phyloP scores from a whole-genome alignment of 2,888 invertebrate species.

The Agrochola circellaris region DNA sequence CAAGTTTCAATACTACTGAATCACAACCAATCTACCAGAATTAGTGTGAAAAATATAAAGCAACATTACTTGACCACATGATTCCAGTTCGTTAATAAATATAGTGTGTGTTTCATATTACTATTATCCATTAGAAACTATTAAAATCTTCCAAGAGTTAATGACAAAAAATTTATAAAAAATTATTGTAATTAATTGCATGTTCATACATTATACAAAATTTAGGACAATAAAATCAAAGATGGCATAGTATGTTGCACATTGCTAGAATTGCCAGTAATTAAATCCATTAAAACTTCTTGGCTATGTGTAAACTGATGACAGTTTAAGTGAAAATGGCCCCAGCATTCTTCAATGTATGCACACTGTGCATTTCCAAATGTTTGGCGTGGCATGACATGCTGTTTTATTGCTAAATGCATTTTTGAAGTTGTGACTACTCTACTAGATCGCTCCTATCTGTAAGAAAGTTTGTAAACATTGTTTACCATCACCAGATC shows the following conservation, averaged over 20 bases:
- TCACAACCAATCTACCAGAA: neutral
- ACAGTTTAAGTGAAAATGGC: neutral
- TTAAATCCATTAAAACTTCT: neutral
- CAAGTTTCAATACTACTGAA: neutral
- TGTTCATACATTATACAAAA: neutral
- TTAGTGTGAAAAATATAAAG: neutral
- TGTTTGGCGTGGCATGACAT: neutral
- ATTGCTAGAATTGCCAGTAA: neutral
- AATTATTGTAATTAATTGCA: neutral
- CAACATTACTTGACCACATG: neutral
- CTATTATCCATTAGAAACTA: neutral
- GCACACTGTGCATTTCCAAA: neutral
- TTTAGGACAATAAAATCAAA: neutral
- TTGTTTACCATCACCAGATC: neutral
- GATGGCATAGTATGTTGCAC: neutral
- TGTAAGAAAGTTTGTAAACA: too few species aligned
- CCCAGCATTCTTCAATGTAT: neutral
- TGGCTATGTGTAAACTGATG: neutral
- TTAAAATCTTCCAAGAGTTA: neutral
- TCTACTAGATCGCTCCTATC: neutral
- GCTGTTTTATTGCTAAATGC: neutral
- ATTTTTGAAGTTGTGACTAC: neutral
- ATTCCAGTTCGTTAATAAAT: neutral
- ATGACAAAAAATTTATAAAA: neutral
- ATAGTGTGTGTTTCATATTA: neutral